A percentile compares a stretch with the other conserved stretches of the same genome.
phyloP scores from a whole-genome alignment of 2,888 invertebrate genomes.

The Chelonus formosanus region DNA sequence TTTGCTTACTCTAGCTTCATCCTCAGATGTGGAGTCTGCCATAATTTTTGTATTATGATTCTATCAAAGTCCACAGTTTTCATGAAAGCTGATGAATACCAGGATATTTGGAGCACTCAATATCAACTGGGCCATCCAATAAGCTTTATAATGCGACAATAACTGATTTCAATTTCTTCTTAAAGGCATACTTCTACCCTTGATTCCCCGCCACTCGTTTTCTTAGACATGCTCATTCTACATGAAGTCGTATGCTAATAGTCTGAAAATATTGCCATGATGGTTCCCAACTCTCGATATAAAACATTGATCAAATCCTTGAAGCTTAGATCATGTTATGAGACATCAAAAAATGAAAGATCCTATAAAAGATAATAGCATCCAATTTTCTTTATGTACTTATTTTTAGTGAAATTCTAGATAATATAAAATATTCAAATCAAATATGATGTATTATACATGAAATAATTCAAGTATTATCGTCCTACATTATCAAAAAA shows the following conservation, averaged over 20 bases:
- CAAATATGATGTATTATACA: too few relatives aligned
- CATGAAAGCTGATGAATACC: too few relatives aligned
- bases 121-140: constrained; percentile 39
- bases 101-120: too few relatives aligned
- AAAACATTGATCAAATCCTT: constrained; percentile 16
- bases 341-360: not conserved
- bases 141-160: constrained; percentile 58
- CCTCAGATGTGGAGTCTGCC: constrained; percentile 50
- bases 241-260: constrained; percentile 35
- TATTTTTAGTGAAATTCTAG: too few relatives aligned
- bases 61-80: too few relatives aligned
- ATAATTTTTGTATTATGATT: constrained; percentile 34
- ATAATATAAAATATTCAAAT: too few relatives aligned
- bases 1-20: constrained; percentile 60
- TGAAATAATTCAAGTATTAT: too few relatives aligned
- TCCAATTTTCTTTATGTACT: too few relatives aligned
- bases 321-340: not conserved
- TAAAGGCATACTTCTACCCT: constrained; percentile 41
- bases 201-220: constrained; percentile 34
- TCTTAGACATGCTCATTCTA: constrained; percentile 35
- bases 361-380: too few relatives aligned
- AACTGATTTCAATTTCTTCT: constrained; percentile 47
- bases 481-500: not conserved
- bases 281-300: constrained; percentile 34
- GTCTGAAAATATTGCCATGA: constrained; percentile 30